A percentile compares a stretch with the other conserved stretches of the same genome.
Conservation (phyloP, 2,113 vertebrate species). For the Chaetorhynchus papuensis region DNA sequence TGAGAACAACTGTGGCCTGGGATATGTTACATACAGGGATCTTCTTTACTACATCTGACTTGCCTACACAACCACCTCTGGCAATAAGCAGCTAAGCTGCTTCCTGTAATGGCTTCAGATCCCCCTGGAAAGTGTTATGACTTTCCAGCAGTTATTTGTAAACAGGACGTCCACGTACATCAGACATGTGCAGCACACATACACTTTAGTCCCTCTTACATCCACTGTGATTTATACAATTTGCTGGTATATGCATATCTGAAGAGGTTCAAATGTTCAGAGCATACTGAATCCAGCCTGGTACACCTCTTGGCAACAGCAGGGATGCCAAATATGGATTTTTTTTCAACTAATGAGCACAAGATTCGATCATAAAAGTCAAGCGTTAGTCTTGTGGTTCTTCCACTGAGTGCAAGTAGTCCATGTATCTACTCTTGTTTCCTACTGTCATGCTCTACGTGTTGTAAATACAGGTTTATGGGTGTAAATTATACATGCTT, state of each 20-base stretch:
- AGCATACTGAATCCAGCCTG: background rate
- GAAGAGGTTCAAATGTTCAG: background rate
- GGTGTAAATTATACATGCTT: background rate
- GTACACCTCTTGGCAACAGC: background rate
- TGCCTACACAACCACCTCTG: background rate
- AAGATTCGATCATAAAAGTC: background rate
- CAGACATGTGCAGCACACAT: background rate
- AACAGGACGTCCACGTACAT: background rate
- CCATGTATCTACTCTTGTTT: background rate
- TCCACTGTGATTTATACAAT: background rate
- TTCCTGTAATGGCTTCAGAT: background rate
- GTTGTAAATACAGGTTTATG: background rate
- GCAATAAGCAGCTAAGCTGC: background rate
- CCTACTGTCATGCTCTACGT: background rate
- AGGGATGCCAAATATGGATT: background rate
- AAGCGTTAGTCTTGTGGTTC: background rate
- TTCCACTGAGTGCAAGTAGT: background rate
- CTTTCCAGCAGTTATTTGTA: background rate
- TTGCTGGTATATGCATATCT: background rate
- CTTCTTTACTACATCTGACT: background rate
- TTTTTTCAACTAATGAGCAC: background rate
- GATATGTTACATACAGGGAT: background rate
- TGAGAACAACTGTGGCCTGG: background rate
- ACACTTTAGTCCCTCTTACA: background rate
- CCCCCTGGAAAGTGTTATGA: background rate